Evolutionary conservation across 2,797 vertebrate species (phyloP).

Genomic region (Argya squamiceps): DNA sequence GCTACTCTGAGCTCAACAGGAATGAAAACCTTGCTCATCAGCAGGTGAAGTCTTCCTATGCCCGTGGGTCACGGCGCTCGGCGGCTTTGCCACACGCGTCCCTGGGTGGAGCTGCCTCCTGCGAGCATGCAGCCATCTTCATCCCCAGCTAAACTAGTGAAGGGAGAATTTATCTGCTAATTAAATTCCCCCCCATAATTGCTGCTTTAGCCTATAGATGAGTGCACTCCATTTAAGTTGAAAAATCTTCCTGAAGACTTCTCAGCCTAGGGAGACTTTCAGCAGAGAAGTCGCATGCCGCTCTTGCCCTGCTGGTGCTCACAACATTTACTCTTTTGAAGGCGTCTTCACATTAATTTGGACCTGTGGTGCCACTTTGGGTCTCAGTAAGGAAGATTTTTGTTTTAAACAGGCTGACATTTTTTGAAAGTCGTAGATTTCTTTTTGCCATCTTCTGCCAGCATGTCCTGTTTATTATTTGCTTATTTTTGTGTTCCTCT

Average conservation of each 20-base stretch:
- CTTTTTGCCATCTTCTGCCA: neutral
- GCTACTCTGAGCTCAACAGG: neutral
- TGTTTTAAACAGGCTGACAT: neutral
- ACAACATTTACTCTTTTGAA: neutral
- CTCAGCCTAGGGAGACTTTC: conserved; percentile 42
- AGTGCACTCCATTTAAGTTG: conserved; percentile 74
- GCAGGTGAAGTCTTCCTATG: neutral
- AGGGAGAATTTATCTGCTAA: conserved; percentile 65
- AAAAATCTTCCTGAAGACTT: conserved; percentile 70
- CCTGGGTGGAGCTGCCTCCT: neutral
- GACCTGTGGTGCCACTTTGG: neutral
- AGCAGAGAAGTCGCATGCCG: neutral
- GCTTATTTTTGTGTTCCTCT: neutral
- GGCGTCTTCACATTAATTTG: neutral
- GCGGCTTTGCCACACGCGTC: neutral
- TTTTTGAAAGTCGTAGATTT: neutral
- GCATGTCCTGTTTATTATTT: neutral
- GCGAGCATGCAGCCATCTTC: conserved; percentile 2
- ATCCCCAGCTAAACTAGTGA: conserved; percentile 51
- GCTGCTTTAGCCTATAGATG: conserved; percentile 70
- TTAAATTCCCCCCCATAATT: conserved; percentile 71
- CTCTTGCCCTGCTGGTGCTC: neutral
- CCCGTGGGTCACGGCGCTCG: fast-evolving
- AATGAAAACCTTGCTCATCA: neutral
- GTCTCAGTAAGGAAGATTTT: neutral